Evolutionary conservation across 2,113 vertebrate genomes (phyloP).

Genomic region (Plecotus auritus): DNA sequence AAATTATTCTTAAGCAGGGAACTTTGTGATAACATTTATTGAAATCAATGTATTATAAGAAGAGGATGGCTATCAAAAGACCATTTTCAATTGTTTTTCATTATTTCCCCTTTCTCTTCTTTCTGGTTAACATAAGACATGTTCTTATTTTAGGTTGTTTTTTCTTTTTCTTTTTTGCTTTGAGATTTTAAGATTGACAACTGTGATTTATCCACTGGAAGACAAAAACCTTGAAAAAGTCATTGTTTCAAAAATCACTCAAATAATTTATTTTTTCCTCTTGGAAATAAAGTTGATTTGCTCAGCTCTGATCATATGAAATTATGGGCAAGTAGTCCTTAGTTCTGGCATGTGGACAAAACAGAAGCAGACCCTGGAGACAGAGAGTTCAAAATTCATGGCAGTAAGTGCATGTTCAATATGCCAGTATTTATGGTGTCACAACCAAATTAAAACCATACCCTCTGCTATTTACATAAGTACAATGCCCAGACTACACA

Average conservation of each 20-base stretch:
- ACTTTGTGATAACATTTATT: not conserved
- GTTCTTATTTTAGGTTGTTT: slow-evolving; percentile 29
- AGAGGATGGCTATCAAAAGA: not conserved
- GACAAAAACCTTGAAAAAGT: slow-evolving; percentile 31
- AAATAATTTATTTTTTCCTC: not conserved
- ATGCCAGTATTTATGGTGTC: slow-evolving; percentile 64
- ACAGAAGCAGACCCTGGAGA: slow-evolving; percentile 73
- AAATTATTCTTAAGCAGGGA: slow-evolving; percentile 51
- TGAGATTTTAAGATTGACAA: slow-evolving; percentile 3
- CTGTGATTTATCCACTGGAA: not conserved
- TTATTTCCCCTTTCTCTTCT: not conserved
- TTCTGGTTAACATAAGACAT: not conserved
- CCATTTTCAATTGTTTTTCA: not conserved
- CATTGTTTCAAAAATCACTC: not conserved
- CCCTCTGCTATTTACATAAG: slow-evolving; percentile 51
- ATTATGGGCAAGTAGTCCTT: slow-evolving; percentile 44
- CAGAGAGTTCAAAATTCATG: slow-evolving; percentile 55
- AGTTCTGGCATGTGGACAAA: slow-evolving; percentile 66
- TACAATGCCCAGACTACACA: not conserved
- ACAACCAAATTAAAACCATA: slow-evolving; percentile 62
- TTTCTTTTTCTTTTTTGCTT: not conserved
- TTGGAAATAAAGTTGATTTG: slow-evolving; percentile 59
- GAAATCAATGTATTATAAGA: not conserved
- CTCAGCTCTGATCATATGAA: slow-evolving; percentile 49
- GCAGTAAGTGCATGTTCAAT: slow-evolving; percentile 58